Conservation (phyloP, 2,113 vertebrate species). For the Manacus vitellinus region DNA sequence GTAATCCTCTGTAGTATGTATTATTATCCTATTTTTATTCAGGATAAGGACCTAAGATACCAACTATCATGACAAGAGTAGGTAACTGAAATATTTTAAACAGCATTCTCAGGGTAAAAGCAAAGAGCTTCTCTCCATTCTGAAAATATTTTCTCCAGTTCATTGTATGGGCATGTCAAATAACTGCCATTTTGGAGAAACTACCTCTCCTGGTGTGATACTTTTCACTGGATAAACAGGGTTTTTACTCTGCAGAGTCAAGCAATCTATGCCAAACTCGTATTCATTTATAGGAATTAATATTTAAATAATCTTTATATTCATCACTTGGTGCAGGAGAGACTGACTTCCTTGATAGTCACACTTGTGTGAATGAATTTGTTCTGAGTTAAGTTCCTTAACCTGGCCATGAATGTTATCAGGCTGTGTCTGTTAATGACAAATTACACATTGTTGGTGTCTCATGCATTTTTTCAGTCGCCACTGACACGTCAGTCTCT, state of each 20-base stretch:
- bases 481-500: neutral
- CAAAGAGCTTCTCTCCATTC: neutral
- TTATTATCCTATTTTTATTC: neutral
- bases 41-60: neutral
- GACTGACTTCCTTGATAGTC: neutral
- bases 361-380: neutral
- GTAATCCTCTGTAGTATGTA: neutral
- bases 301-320: conserved; percentile 1
- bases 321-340: neutral
- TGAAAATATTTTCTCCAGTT: neutral
- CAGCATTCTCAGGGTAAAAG: neutral
- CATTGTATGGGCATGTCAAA: neutral
- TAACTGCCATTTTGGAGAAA: neutral
- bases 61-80: neutral
- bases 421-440: neutral
- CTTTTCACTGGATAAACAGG: neutral
- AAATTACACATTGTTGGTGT: neutral
- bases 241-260: neutral
- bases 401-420: neutral
- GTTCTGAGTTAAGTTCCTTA: neutral
- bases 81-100: neutral
- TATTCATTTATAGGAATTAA: neutral
- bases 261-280: neutral
- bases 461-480: neutral
- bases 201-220: neutral